Evolutionary conservation across 2,888 invertebrate species (phyloP).

Genomic region (Aporophyla nigra): DNA sequence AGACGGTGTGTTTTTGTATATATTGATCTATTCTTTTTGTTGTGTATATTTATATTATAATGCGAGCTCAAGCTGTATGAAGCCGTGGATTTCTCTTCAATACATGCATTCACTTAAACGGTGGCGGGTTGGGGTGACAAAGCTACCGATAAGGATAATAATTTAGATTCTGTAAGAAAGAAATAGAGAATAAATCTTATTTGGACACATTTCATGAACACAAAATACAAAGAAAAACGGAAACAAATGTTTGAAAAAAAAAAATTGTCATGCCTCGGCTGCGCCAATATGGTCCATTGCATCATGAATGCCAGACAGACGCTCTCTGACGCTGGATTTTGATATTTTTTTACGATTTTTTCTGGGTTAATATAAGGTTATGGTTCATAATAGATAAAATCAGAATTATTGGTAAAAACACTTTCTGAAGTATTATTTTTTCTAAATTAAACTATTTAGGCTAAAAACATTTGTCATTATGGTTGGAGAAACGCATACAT

Average conservation of each 20-base stretch:
- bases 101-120: constrained; percentile 65
- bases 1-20: constrained; percentile 29
- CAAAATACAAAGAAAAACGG: too few relatives aligned
- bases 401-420: background rate
- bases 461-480: too few relatives aligned
- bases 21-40: constrained; percentile 51
- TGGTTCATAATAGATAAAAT: background rate
- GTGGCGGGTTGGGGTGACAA: constrained; percentile 64
- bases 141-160: background rate
- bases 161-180: background rate
- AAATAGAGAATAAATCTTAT: too few relatives aligned
- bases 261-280: too few relatives aligned
- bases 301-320: too few relatives aligned
- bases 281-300: too few relatives aligned
- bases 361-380: background rate
- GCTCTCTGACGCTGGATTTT: background rate
- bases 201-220: too few relatives aligned
- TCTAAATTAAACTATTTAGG: background rate
- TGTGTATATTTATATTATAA: constrained; percentile 53
- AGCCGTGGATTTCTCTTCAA: constrained; percentile 66
- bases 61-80: constrained; percentile 57
- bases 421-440: background rate
- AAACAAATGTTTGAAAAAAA: too few relatives aligned
- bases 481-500: background rate
- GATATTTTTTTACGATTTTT: background rate